These are phyloP conservation scores for Papilio helenus DNA, from an alignment of 1,140 invertebrate genomes.

Conservation along the genomic window DNA sequence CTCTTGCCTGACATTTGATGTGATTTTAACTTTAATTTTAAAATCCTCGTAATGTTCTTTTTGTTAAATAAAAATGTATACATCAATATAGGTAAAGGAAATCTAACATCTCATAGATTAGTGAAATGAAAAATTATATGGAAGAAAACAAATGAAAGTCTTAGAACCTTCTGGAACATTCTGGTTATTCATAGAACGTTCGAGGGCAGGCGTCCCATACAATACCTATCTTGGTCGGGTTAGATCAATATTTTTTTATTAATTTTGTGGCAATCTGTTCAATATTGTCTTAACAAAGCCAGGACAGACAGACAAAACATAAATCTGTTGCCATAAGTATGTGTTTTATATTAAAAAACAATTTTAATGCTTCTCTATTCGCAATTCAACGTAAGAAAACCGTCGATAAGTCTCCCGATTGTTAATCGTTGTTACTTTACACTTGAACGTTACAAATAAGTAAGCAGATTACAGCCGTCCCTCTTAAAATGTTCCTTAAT, in stretches of 20 bases:
- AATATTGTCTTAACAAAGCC: too few relatives aligned
- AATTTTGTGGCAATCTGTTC: too few relatives aligned
- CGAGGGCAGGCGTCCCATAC: not conserved
- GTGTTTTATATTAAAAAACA: not conserved
- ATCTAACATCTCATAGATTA: too few relatives aligned
- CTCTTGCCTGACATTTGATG: not conserved
- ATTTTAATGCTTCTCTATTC: not conserved
- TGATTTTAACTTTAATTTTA: not conserved
- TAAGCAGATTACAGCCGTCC: conserved; percentile 29
- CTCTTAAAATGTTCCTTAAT: conserved; percentile 29
- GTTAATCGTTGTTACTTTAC: conserved; percentile 24
- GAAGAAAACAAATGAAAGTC: not conserved
- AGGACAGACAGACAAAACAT: too few relatives aligned
- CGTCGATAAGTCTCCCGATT: not conserved
- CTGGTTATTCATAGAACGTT: not conserved
- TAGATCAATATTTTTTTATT: too few relatives aligned
- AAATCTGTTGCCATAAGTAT: too few relatives aligned
- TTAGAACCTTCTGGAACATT: not conserved
- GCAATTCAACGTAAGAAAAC: not conserved
- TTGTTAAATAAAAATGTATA: not conserved
- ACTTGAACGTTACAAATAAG: conserved; percentile 5
- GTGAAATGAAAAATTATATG: too few relatives aligned
- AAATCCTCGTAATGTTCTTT: not conserved
- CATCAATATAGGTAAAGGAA: not conserved
- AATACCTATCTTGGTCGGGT: not conserved